Evolutionary conservation across 2,113 vertebrate genomes (phyloP).

Genomic region (Uropsilus gracilis): DNA sequence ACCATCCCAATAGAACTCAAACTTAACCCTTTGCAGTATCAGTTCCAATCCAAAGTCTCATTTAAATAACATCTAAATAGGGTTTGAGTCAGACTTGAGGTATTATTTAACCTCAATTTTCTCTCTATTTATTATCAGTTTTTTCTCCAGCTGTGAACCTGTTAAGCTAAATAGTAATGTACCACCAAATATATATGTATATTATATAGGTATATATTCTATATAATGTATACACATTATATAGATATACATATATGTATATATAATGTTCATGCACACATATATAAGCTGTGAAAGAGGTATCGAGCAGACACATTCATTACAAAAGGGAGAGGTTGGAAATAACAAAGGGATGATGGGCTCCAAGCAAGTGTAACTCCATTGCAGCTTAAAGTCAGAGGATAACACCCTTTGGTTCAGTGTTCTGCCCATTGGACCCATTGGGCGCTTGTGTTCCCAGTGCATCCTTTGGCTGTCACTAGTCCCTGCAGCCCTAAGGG

Average conservation of each 20-base stretch:
- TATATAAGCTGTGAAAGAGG: not conserved
- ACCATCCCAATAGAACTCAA: not conserved
- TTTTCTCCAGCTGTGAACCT: not conserved
- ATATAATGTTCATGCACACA: too few relatives aligned
- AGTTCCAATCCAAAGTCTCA: not conserved
- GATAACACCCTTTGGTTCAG: not conserved
- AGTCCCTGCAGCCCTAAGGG: not conserved
- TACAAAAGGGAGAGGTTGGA: not conserved
- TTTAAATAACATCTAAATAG: not conserved
- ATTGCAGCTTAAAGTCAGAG: not conserved
- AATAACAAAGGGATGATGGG: not conserved
- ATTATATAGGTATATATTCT: too few relatives aligned
- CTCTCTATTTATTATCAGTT: too few relatives aligned
- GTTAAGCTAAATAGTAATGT: not conserved
- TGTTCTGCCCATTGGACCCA: not conserved
- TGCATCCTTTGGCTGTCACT: fast-evolving
- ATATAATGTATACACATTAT: too few relatives aligned
- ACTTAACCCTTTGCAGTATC: not conserved
- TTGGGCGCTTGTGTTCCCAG: not conserved
- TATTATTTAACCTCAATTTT: not conserved
- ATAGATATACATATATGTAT: too few relatives aligned
- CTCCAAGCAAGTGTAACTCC: not conserved
- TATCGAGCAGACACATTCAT: not conserved
- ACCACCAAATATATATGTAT: too few relatives aligned
- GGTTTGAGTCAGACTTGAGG: not conserved